Base-by-base conservation (phyloP, 2,113 vertebrate species). In the Cavia porcellus region DNA sequence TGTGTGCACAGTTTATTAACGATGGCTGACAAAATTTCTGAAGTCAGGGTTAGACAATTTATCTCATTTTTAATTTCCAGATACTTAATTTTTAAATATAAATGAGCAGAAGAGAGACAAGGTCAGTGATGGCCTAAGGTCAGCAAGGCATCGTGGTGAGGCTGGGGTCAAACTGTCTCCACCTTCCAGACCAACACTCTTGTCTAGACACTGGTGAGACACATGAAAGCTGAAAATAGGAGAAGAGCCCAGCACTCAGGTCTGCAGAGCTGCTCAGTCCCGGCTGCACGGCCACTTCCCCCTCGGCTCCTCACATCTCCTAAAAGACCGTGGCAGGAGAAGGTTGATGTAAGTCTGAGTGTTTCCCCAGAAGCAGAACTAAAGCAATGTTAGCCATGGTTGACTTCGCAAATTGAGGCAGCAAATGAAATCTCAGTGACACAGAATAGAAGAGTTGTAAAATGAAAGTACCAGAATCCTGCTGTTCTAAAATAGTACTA, bases 321-420 rank as follows among this genome's bases (percentile, higher is more conserved):
- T 88, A 38, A 92, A 75, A 81, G 38, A 89, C 77, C 95, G 47
- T 45, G 88, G 92, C 66, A 95, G 62, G 38, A n/a, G 42, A 6
- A 83, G 96, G 96, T 96, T 91, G 90, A 96, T 66, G 72, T 89
- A n/a, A 86, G 62, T 45, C 55, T 74, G 42, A 32, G n/a, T 62
- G 89, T 86, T 80, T 97, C 89, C 96, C 89, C 83, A 62, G 94
- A 95, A 94, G 89, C 17, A 88, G 66, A 97, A 86, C 82, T 80
- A 45, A 94, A 93, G 86, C 66, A 84, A 52, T 86, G 66, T n/a
- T 81, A 86, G 81, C 92, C 89, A 68, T 83, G 17, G 90, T 86
- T 92, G 50, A 86, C 77, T 92, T 82, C 75, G 66, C 47, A 90
- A 91, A 85, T 50, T 7, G 66, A 94, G 45, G 92, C 57, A 85